Evolutionary conservation across 2,113 vertebrate genomes (phyloP).

Genomic region (Platysteira castanea): DNA sequence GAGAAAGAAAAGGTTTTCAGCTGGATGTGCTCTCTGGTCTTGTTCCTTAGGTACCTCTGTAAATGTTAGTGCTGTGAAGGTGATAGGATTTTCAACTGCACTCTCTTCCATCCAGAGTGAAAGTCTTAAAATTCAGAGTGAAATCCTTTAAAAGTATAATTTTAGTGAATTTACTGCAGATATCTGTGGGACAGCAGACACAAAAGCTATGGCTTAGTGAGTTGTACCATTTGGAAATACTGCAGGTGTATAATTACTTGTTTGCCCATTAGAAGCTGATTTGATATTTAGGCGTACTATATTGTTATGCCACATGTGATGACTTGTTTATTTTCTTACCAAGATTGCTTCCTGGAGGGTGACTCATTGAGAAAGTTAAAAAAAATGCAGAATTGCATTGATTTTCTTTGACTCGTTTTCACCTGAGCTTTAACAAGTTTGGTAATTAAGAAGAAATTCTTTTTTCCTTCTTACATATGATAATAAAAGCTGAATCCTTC

Average conservation of each 20-base stretch:
- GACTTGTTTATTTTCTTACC: neutral
- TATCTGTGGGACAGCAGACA: neutral
- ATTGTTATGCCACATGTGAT: neutral
- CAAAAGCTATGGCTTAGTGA: neutral
- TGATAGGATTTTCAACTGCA: neutral
- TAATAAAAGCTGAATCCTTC: neutral
- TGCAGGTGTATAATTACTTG: neutral
- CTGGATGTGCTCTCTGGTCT: neutral
- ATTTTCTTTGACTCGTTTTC: neutral
- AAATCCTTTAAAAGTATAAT: neutral
- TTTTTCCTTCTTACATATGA: neutral
- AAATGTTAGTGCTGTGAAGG: rapidly evolving
- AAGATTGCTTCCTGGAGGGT: neutral
- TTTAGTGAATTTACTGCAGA: neutral
- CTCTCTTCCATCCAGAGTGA: neutral
- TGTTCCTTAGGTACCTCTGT: neutral
- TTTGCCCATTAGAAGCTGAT: neutral
- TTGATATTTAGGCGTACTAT: neutral
- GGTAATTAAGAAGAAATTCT: neutral
- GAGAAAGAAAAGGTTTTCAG: neutral
- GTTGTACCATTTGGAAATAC: neutral
- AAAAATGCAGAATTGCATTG: neutral
- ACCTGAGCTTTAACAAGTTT: neutral
- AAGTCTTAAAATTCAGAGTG: neutral
- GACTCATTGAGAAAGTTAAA: neutral